Evolutionary conservation across 2,113 vertebrate genomes (phyloP).

Genomic region (Columbina picui): DNA sequence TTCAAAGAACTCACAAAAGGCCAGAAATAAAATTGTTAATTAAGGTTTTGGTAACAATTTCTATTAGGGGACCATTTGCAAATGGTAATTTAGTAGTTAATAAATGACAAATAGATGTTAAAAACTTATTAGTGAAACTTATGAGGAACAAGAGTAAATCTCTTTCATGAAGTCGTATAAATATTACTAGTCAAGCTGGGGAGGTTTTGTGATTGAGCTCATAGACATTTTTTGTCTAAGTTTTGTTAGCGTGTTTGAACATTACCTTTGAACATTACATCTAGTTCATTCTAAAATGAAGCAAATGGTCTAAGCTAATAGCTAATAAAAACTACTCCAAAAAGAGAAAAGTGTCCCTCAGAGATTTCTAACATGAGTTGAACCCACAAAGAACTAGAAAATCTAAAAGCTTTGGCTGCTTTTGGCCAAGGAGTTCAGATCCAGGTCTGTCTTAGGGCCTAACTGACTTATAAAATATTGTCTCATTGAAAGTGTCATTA

Average conservation of each 20-base stretch:
- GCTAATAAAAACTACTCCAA: neutral
- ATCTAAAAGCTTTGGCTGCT: neutral
- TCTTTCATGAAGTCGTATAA: neutral
- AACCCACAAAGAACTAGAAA: neutral
- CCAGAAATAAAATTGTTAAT: neutral
- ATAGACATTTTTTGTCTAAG: neutral
- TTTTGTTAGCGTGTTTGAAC: neutral
- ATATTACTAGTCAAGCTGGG: neutral
- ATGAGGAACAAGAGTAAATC: neutral
- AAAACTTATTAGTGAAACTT: neutral
- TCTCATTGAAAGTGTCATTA: neutral
- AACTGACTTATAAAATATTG: neutral
- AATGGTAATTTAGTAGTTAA: neutral
- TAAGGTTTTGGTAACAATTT: neutral
- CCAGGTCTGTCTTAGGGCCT: neutral
- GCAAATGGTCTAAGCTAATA: neutral
- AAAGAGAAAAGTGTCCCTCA: neutral
- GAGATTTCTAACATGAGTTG: neutral
- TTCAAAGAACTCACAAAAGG: neutral
- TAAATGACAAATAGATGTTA: neutral
- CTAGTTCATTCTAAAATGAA: neutral
- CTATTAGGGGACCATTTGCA: neutral
- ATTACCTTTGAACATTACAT: neutral
- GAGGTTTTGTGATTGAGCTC: neutral
- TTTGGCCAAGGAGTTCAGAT: neutral